Percentiles rank a stretch among this genome's conserved stretches.
phyloP scores from a whole-genome alignment of 2,888 invertebrate species.

The Chrysolina haemoptera region DNA sequence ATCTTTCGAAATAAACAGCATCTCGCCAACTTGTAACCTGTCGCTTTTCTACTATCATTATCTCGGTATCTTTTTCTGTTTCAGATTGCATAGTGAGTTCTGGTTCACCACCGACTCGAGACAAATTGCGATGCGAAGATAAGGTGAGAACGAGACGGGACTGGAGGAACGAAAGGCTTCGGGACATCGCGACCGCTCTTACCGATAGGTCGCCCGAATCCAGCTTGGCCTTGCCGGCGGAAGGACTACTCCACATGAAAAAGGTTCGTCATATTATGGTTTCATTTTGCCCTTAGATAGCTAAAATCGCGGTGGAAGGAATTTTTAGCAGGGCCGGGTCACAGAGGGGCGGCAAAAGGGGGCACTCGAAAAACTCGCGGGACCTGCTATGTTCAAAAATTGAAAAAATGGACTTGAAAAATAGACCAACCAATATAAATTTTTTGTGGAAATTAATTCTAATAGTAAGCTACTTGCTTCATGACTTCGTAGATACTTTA shows the following conservation, averaged over 20 bases:
- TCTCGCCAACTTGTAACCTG: slow-evolving; percentile 4
- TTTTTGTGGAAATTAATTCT: no score
- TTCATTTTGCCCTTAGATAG: no score
- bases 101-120: slow-evolving; percentile 85
- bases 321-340: no score
- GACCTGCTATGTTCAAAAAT: no score
- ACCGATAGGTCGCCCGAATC: slow-evolving; percentile 78
- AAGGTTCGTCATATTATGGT: slow-evolving; percentile 73
- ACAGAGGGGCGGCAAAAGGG: no score
- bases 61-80: slow-evolving; percentile 38
- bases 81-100: slow-evolving; percentile 75
- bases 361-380: no score
- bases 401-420: no score
- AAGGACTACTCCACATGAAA: slow-evolving; percentile 87
- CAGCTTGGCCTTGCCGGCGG: slow-evolving; percentile 79
- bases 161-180: slow-evolving; percentile 80
- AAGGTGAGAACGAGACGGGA: slow-evolving; percentile 76
- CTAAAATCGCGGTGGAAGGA: no score
- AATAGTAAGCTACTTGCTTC: no score
- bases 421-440: no score
- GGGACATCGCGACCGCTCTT: slow-evolving; percentile 87
- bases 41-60: slow-evolving; percentile 14
- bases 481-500: no score
- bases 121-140: slow-evolving; percentile 84
- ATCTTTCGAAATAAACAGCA: slow-evolving; percentile 12